These are phyloP conservation scores for Potorous gilbertii DNA, from an alignment of 2,797 vertebrate genomes.

Conservation along the genomic window DNA sequence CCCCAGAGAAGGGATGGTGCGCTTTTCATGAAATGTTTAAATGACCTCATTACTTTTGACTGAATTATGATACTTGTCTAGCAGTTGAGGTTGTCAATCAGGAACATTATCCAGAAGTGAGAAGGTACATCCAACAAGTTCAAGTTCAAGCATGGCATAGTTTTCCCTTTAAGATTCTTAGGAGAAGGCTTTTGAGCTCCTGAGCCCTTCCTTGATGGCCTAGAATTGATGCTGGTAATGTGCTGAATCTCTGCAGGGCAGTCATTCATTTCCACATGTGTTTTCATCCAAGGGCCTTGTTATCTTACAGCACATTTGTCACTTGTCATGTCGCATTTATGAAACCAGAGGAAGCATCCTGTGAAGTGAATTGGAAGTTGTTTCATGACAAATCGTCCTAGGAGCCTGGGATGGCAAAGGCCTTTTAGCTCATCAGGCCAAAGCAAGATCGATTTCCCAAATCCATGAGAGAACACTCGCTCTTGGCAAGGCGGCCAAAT, in stretches of 20 bases:
- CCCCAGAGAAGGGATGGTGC: not conserved
- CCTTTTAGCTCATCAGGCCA: not conserved
- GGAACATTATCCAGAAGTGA: not conserved
- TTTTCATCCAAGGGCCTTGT: slow-evolving; percentile 46
- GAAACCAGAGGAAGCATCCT: slow-evolving; percentile 21
- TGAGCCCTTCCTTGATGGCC: slow-evolving; percentile 2
- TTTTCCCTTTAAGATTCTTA: not conserved
- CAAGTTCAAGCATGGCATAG: slow-evolving; percentile 7
- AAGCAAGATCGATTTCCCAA: not conserved
- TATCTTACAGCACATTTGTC: slow-evolving; percentile 52
- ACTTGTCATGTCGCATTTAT: slow-evolving; percentile 53
- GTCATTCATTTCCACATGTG: slow-evolving; percentile 44
- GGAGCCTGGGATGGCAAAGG: not conserved
- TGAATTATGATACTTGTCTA: slow-evolving; percentile 6
- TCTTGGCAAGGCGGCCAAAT: slow-evolving; percentile 12
- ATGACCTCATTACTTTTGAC: not conserved
- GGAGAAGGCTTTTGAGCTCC: not conserved
- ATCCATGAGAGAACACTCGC: not conserved
- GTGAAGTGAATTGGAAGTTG: slow-evolving; percentile 21
- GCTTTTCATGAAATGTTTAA: slow-evolving; percentile 37
- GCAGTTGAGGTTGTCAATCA: slow-evolving; percentile 4
- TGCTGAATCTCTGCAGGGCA: not conserved
- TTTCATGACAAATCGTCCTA: slow-evolving; percentile 48
- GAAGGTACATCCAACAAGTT: not conserved
- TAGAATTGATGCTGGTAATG: slow-evolving; percentile 35